Evolutionary conservation across 2,888 invertebrate species (phyloP).

Genomic region (Dicycla oo): DNA sequence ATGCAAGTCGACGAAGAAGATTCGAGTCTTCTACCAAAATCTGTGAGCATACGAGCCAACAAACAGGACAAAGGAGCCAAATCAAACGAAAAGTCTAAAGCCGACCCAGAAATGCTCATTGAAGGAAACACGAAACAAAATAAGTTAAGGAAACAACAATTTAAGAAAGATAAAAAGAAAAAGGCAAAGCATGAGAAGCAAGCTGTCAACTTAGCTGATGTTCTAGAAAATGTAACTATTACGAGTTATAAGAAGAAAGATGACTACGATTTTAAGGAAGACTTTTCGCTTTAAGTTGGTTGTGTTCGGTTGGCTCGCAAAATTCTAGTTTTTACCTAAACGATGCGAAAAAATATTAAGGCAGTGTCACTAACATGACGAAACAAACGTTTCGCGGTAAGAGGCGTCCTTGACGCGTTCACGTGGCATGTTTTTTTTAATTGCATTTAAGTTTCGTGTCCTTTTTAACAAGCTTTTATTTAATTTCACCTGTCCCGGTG

Average conservation of each 20-base stretch:
- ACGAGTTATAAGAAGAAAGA: conserved; percentile 83
- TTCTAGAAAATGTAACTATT: conserved; percentile 91
- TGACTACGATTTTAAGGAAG: conserved; percentile 91
- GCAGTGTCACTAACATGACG: too few species aligned
- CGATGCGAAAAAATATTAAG: too few species aligned
- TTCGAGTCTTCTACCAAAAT: conserved; percentile 80
- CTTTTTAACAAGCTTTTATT: too few species aligned
- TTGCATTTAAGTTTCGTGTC: too few species aligned
- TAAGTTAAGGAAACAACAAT: conserved; percentile 87
- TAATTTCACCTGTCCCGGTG: too few species aligned
- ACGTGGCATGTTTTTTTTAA: too few species aligned
- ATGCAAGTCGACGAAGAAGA: conserved; percentile 91
- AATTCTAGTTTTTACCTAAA: neutral
- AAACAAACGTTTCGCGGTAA: too few species aligned
- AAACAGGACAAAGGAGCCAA: conserved; percentile 81
- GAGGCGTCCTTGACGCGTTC: too few species aligned
- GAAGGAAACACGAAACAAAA: conserved; percentile 92
- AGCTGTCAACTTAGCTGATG: conserved; percentile 91
- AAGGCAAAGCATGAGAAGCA: conserved; percentile 90
- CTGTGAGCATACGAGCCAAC: conserved; percentile 82
- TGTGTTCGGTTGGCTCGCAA: neutral
- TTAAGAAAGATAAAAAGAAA: conserved; percentile 92
- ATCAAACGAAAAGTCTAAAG: conserved; percentile 81
- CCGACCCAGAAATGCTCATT: conserved; percentile 92
- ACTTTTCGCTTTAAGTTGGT: conserved; percentile 82